Evolutionary conservation across 2,113 vertebrate genomes (phyloP), one percentile per base, ranked within the genome.

Genomic region (Salvator merianae): DNA sequence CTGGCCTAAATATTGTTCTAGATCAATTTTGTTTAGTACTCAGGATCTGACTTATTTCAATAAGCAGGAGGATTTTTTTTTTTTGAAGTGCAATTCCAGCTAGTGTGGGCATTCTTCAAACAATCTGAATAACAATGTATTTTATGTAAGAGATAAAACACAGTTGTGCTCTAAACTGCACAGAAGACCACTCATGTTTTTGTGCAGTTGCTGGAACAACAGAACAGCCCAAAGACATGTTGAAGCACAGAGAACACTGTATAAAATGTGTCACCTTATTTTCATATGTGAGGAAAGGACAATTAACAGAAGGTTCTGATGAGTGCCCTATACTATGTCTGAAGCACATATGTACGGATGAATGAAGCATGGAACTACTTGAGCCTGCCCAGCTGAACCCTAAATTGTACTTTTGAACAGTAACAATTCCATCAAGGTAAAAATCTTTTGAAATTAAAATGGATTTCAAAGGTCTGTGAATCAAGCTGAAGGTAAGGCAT

Each of bases 81-180:
- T 30, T 74, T 34, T n/a, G n/a, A n/a, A 82, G 40, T 62, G 9
- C 36, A 74, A 24, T n/a, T 74, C 70, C 22, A 16, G 28, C 40
- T 30, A 62, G 28, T 13, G 38, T 63, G 0, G 14, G 63, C 79
- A 71, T 47, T 30, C 65, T 66, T n/a, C 9, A 84, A 69, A 13
- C 43, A 69, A 70, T 7, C 36, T n/a, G 3, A 66, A 6, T 38
- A 82, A 79, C 2, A 30, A 59, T 32, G 4, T 65, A 86, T 32
- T 77, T 32, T 65, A 43, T 86, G 22, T 36, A 65, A 0, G 12
- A 81, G 18, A 43, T 38, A 81, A 85, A 88, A 55, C 30, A 3
- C n/a, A 78, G 69, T 13, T 7, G 24, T 79, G 28, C 59, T 86
- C 77, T 65, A 84, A 86, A 86, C 38, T 1, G n/a, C 76, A 43